These are phyloP conservation scores for Coreius guichenoti DNA, from an alignment of 2,797 vertebrate genomes.

Conservation along the genomic window DNA sequence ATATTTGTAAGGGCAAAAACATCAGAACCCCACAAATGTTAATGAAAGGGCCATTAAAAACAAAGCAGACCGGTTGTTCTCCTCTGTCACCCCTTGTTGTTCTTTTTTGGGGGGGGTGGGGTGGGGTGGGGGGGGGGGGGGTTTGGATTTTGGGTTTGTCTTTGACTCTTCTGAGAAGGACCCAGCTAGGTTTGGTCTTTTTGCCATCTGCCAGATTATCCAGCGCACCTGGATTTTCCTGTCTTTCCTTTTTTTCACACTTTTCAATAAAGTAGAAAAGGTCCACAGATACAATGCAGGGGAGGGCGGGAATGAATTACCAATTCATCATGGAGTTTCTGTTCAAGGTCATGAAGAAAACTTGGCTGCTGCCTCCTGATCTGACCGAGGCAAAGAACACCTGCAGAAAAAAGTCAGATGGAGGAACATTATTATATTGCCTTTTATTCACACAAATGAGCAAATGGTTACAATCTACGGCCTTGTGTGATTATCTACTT, in stretches of 20 bases:
- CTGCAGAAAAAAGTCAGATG: constrained; percentile 70
- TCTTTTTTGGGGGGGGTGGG: too few species aligned
- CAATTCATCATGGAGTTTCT: constrained; percentile 99
- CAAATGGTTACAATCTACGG: neutral
- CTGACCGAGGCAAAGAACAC: constrained; percentile 98
- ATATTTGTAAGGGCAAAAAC: constrained; percentile 36
- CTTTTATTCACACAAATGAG: neutral
- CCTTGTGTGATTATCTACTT: neutral
- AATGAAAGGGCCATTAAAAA: constrained; percentile 40
- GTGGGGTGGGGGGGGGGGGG: constrained; percentile 1
- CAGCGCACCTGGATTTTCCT: constrained; percentile 34
- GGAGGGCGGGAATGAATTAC: constrained; percentile 76
- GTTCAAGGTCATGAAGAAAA: constrained; percentile 99
- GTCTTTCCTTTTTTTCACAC: constrained; percentile 57
- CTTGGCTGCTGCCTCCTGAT: constrained; percentile 98
- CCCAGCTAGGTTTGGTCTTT: constrained; percentile 39
- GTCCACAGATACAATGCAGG: constrained; percentile 81
- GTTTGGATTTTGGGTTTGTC: constrained; percentile 23
- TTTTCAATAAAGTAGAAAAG: constrained; percentile 52
- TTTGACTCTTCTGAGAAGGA: constrained; percentile 42
- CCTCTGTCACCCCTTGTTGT: constrained; percentile 38
- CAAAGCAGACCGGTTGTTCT: constrained; percentile 53
- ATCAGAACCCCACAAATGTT: constrained; percentile 39
- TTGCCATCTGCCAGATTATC: constrained; percentile 39
- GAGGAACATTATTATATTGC: constrained; percentile 12